Conservation (phyloP, 2,888 invertebrate genomes). For the Epicampocera succincta region DNA sequence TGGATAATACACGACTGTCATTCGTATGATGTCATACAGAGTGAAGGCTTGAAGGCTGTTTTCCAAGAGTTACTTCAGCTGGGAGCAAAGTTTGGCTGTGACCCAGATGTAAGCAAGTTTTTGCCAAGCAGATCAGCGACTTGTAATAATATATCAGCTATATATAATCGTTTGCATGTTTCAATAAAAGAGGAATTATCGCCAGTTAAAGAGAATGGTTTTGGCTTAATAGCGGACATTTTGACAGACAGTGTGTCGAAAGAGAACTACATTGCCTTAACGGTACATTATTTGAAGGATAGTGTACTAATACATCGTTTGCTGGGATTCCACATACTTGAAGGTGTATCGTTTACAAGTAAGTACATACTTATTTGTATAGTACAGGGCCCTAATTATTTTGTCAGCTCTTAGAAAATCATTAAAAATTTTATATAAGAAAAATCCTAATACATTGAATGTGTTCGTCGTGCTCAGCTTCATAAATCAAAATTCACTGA, state of each 20-base stretch:
- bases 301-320: background rate
- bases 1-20: conserved; percentile 17
- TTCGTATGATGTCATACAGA: conserved; percentile 8
- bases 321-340: background rate
- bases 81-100: conserved; percentile 2
- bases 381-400: background rate
- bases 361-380: too few relatives aligned
- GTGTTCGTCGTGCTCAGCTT: too few relatives aligned
- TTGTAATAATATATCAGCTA: background rate
- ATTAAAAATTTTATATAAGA: background rate
- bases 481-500: background rate
- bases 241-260: background rate
- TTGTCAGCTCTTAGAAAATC: background rate
- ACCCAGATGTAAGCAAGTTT: background rate
- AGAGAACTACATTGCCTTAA: conserved; percentile 11
- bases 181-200: conserved; percentile 9
- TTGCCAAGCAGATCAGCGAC: background rate
- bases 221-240: conserved; percentile 10
- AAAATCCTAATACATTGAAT: too few relatives aligned
- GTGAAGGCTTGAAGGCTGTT: background rate
- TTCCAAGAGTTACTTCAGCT: background rate
- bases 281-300: conserved; percentile 25
- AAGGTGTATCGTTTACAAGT: background rate
- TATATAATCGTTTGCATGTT: background rate
- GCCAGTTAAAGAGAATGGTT: conserved; percentile 4